Percentiles rank a stretch among this genome's conserved stretches.
phyloP scores from a whole-genome alignment of 2,888 invertebrate genomes.

The Ganaspis brasiliensis region DNA sequence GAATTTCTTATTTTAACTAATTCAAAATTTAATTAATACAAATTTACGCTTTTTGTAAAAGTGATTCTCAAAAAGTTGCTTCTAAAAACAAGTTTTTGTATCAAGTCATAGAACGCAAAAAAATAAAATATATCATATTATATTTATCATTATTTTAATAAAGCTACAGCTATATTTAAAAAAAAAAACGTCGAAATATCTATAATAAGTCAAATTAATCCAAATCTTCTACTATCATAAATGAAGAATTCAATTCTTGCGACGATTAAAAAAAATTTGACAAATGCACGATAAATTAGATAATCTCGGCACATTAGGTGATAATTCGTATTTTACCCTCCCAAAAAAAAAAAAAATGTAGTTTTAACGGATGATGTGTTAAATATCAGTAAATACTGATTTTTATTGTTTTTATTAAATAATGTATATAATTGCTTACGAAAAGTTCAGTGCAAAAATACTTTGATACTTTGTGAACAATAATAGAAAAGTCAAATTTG shows the following conservation, averaged over 20 bases:
- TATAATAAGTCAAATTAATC: too few relatives aligned
- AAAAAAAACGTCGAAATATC: too few relatives aligned
- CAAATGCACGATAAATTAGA: slow-evolving; percentile 11
- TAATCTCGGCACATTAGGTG: too few relatives aligned
- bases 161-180: too few relatives aligned
- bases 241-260: slow-evolving; percentile 47
- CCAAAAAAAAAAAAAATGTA: slow-evolving; percentile 49
- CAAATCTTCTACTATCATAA: slow-evolving; percentile 42
- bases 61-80: not conserved
- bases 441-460: slow-evolving; percentile 23
- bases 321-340: slow-evolving; percentile 44
- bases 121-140: too few relatives aligned
- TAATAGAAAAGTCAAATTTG: not conserved
- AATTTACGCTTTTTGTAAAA: too few relatives aligned
- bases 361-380: slow-evolving; percentile 32
- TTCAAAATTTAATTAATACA: too few relatives aligned
- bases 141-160: too few relatives aligned
- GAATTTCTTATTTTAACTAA: too few relatives aligned
- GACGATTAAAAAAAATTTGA: slow-evolving; percentile 43
- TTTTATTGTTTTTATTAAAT: slow-evolving; percentile 44
- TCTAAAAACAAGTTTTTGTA: not conserved
- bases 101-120: too few relatives aligned
- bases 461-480: slow-evolving; percentile 1
- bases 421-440: slow-evolving; percentile 50
- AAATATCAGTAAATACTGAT: slow-evolving; percentile 46